Evolutionary conservation across 53 echinoderm and acorn worm species (phyloP).

Genomic region (Stichopus horrens): DNA sequence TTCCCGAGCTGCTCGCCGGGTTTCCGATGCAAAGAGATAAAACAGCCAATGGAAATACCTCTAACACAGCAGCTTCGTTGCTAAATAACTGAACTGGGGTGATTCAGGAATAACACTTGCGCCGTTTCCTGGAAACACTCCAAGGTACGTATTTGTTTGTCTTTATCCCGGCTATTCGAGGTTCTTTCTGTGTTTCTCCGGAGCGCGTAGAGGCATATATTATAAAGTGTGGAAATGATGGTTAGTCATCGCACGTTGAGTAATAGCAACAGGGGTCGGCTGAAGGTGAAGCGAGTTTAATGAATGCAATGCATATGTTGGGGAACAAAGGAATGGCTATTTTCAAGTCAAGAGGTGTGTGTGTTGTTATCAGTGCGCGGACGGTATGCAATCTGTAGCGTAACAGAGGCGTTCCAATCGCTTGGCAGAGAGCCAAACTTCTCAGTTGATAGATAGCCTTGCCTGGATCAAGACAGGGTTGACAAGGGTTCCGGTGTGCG

Average conservation of each 20-base stretch:
- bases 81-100: not conserved
- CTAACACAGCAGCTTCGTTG: not conserved
- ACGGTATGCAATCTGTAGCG: no score
- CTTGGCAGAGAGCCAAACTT: no score
- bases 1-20: not conserved
- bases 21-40: not conserved
- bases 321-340: not conserved
- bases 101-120: not conserved
- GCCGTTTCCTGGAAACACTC: not conserved
- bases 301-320: not conserved
- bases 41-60: not conserved
- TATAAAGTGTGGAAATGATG: not conserved
- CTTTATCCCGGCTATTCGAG: no score
- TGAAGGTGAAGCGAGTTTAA: not conserved
- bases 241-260: not conserved
- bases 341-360: not conserved
- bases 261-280: not conserved
- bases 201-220: not conserved
- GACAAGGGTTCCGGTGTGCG: no score
- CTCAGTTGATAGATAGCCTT: no score
- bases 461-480: no score
- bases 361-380: no score
- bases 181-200: no score
- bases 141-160: not conserved
- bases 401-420: no score